Percentiles rank a stretch among this genome's conserved stretches.
These are phyloP conservation scores for Sebastes taczanowskii DNA, from an alignment of 2,797 vertebrate genomes.

Conservation along the genomic window DNA sequence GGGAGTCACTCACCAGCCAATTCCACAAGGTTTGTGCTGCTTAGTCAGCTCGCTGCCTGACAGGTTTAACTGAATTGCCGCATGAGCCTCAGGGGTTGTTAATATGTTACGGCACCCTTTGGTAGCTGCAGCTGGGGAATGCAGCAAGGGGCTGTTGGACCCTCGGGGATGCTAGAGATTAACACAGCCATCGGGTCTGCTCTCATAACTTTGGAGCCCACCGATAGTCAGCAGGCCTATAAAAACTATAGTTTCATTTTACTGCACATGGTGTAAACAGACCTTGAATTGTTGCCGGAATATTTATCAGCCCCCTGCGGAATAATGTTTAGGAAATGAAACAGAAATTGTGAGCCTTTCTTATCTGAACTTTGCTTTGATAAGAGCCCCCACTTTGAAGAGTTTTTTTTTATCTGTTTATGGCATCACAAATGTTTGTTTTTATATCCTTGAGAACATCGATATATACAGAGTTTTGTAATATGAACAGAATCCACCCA, in stretches of 20 bases:
- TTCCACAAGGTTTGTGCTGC: constrained; percentile 37
- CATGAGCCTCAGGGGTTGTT: constrained; percentile 32
- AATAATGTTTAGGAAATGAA: neutral
- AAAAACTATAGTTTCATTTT: neutral
- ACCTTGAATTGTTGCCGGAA: neutral
- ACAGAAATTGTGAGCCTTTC: neutral
- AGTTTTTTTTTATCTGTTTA: constrained; percentile 2
- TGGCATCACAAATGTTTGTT: constrained; percentile 7
- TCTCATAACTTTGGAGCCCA: constrained; percentile 3
- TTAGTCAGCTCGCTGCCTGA: constrained; percentile 41
- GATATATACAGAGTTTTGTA: neutral
- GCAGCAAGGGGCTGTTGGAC: constrained; percentile 25
- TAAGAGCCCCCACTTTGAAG: neutral
- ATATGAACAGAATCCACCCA: neutral
- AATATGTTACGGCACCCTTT: constrained; percentile 27
- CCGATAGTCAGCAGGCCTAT: neutral
- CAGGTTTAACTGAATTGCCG: constrained; percentile 33
- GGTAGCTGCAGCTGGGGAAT: constrained; percentile 14
- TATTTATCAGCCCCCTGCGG: constrained; percentile 1
- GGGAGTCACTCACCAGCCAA: neutral
- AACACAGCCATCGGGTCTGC: constrained; percentile 18
- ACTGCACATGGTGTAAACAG: neutral
- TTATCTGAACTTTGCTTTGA: constrained; percentile 13
- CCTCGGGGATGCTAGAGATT: neutral
- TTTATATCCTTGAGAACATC: neutral